Conservation (phyloP, 2,113 vertebrate genomes). For the Bothrops jararaca region DNA sequence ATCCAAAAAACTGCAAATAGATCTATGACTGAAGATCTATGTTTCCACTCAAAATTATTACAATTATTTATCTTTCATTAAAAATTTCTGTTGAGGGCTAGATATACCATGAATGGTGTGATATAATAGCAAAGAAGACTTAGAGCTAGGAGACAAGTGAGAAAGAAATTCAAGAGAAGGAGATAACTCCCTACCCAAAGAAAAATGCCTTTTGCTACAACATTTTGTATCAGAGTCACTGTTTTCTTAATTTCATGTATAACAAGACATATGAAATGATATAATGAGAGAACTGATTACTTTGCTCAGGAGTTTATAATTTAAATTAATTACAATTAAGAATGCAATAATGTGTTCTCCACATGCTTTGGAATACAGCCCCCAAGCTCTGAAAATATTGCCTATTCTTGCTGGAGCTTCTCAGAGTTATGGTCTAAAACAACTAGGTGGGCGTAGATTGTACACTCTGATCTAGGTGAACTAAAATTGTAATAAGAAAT, state of each 20-base stretch:
- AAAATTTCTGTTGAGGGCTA: background rate
- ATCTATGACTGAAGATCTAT: background rate
- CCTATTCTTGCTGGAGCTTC: background rate
- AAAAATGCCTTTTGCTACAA: background rate
- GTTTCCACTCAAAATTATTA: background rate
- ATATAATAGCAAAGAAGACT: background rate
- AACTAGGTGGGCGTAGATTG: background rate
- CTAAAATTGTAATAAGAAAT: background rate
- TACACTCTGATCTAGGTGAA: background rate
- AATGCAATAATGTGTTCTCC: background rate
- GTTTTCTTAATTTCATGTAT: conserved; percentile 36
- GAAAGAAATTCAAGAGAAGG: background rate
- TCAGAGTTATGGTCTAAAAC: background rate
- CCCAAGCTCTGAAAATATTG: background rate
- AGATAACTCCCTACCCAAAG: background rate
- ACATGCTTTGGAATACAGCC: background rate
- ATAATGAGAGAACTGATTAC: fast-evolving
- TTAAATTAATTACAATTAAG: background rate
- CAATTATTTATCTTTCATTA: background rate
- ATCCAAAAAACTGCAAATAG: background rate
- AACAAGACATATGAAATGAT: conserved; percentile 31
- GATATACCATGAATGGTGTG: background rate
- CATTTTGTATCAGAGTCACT: background rate
- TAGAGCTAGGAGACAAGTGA: background rate
- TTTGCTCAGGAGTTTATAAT: conserved; percentile 5